These are phyloP conservation scores for Agrotis exclamationis DNA, from an alignment of 2,888 invertebrate species.

Conservation along the genomic window DNA sequence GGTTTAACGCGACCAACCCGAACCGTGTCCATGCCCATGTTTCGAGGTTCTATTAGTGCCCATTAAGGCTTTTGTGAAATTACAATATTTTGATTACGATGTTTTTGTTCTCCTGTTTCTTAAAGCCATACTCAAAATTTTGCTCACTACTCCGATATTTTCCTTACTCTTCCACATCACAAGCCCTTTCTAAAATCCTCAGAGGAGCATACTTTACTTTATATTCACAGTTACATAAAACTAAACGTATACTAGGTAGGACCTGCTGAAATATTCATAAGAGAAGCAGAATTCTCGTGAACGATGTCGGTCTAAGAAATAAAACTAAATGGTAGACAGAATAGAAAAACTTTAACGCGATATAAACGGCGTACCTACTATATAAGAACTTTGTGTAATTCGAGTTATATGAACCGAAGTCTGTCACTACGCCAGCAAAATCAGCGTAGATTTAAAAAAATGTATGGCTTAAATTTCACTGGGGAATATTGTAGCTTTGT, in stretches of 20 bases:
- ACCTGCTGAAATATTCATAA: background rate
- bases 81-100: too few relatives aligned
- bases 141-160: background rate
- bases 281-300: background rate
- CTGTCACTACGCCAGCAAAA: background rate
- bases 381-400: conserved; percentile 34
- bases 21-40: too few relatives aligned
- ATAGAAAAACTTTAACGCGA: conserved; percentile 22
- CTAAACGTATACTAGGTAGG: background rate
- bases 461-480: too few relatives aligned
- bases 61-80: too few relatives aligned
- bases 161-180: background rate
- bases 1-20: too few relatives aligned
- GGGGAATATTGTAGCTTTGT: too few relatives aligned
- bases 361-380: conserved; percentile 18
- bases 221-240: background rate
- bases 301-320: background rate
- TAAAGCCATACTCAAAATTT: background rate
- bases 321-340: conserved; percentile 31
- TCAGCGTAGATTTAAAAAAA: too few relatives aligned
- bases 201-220: too few relatives aligned
- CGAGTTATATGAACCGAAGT: conserved; percentile 16
- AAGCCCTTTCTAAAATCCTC: background rate
- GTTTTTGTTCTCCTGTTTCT: background rate
- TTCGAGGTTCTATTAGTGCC: too few relatives aligned